Base-by-base conservation (phyloP, 2,797 vertebrate species). In the Eleutherodactylus coqui region DNA sequence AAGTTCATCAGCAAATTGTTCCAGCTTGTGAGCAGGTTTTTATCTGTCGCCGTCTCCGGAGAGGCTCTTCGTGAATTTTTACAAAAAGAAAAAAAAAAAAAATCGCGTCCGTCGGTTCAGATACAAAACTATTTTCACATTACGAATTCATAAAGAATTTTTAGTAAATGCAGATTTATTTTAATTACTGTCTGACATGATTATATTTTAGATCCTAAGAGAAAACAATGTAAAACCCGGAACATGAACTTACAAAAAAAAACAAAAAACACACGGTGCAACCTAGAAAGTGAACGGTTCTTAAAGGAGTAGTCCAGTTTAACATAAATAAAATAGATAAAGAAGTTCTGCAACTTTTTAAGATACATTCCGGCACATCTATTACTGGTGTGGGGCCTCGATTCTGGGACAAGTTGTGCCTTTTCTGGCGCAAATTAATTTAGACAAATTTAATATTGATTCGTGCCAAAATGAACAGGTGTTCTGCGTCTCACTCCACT, bases 1-100 rank as follows among this genome's bases (percentile, higher is more conserved):
- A 90, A 91, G 89, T 89, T 93, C 88, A 91, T 88, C 90, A 90
- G 84, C 84, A 92, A 92, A 90, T 84, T 81, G 84, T 90, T 91
- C 89, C 90, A 73, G 88, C 88, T 89, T 53, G 83, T 0, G 0
- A 91, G 85, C 85, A 67, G 81, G 49, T 91, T 91, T 91, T 78
- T 55, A 84, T 90, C 88, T 64, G 0, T 75, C 0, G 82, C 87
- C 88, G 89, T 85, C 88, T 83, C 84, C 16, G 0, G 0, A 87
- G 78, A 58, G 85, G 85, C 82, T 87, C 81, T 83, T 88, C 82
- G 89, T 86, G 85, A 85, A 87, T 90, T 73, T 73, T 72, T 88
- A 69, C 32, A 17, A 60, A 11, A 27, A 49, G 32, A 78, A 58
- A 78, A 38, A 38, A 58, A 75, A 32, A n/a, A n/a, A 5, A 51